Percentiles rank a stretch among this genome's conserved stretches.
These are phyloP conservation scores for Megaustenia siamemsis DNA, from an alignment of 2,888 invertebrate genomes.

Conservation along the genomic window DNA sequence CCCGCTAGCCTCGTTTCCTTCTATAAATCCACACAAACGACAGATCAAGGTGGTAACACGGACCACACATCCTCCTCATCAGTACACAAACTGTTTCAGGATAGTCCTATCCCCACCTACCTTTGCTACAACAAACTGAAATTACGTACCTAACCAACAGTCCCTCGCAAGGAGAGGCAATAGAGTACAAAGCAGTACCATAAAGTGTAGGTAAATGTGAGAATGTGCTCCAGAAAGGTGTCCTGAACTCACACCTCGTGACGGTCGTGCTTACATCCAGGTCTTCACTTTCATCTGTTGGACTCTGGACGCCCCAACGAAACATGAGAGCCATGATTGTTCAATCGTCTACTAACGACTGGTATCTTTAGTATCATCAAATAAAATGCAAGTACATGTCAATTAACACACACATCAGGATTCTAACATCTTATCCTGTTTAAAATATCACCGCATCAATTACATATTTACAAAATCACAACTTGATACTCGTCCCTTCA, in stretches of 20 bases:
- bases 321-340: too few relatives aligned
- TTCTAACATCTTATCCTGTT: too few relatives aligned
- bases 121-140: neutral
- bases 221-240: neutral
- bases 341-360: too few relatives aligned
- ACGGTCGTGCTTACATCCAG: too few relatives aligned
- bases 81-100: neutral
- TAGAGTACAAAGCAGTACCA: neutral
- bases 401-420: too few relatives aligned
- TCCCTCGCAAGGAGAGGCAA: neutral
- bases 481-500: too few relatives aligned
- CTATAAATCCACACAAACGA: neutral
- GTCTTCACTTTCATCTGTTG: too few relatives aligned
- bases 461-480: too few relatives aligned
- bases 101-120: neutral
- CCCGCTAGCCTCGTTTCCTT: neutral
- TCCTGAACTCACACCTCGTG: neutral
- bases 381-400: too few relatives aligned
- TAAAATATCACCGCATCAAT: too few relatives aligned
- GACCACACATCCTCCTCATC: neutral
- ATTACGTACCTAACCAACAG: neutral
- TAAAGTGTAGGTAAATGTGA: slow-evolving; percentile 1
- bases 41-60: neutral
- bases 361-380: too few relatives aligned
- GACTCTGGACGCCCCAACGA: too few relatives aligned